Base-by-base conservation (phyloP, 2,888 invertebrate species). In the Hypomecis punctinalis region DNA sequence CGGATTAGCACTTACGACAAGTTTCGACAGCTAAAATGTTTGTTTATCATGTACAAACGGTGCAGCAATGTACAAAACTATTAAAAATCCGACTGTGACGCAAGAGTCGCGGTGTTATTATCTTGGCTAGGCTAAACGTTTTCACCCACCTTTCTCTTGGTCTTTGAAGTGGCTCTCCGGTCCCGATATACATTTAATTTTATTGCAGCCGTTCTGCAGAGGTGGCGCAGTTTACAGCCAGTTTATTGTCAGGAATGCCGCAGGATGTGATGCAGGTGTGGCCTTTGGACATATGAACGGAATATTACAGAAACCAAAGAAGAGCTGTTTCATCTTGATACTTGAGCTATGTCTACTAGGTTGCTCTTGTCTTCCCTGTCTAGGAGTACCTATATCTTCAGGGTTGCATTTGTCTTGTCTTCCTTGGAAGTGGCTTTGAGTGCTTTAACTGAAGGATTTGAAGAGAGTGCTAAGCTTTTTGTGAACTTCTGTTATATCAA, bases 121-220 rank as follows among this genome's bases (percentile, higher is more conserved):
- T n/a, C 0, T 49, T 36, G 39, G 6, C 23, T 5, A 36, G 37
- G 8, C 35, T 2, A n/a, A 23, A 6, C 39, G 9, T 36, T 11
- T 11, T 36, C 33, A 37, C 46, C 45, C 23, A 48, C 11, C 37
- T 49, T 49, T 49, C 37, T 37, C 23, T 39, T 8, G 23, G n/a
- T 49, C 42, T 52, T 53, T 47, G 40, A 54, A 23, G 43, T 60
- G 45, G 45, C 13, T 10, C 39, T 35, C 37, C 8, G 13, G 36
- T 56, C 61, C 39, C 36, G n/a, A 61, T 61, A 55, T 62, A 61
- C 36, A 39, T 62, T 62, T 40, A 62, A 49, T 56, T 62, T 62
- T 40, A 62, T 55, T 56, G 51, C 61, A 56, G 49, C 43, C 45
- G 48, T 42, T 61, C 13, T 61, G 48, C 53, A 54, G 48, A 53